phyloP scores from a whole-genome alignment of 2,113 vertebrate species.

The Gnathonemus echidnorhynchus region DNA sequence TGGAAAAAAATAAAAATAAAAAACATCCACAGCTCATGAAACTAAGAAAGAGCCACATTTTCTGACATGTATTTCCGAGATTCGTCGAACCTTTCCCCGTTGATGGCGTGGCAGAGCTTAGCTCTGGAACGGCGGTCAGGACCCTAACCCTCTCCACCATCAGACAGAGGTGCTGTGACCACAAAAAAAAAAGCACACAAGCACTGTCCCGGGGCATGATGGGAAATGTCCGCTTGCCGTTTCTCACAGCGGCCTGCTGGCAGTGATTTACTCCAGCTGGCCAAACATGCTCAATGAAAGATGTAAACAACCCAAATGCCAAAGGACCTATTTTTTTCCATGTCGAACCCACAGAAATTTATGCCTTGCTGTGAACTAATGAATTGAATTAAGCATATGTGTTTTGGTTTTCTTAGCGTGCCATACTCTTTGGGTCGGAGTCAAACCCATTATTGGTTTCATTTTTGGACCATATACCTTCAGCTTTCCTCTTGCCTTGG shows the following conservation, averaged over 20 bases:
- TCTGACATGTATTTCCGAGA: neutral
- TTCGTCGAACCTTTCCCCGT: neutral
- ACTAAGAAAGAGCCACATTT: neutral
- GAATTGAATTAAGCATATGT: conserved; percentile 30
- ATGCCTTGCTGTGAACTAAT: conserved; percentile 39
- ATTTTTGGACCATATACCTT: conserved; percentile 35
- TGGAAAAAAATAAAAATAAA: neutral
- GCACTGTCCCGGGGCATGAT: neutral
- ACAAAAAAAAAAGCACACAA: neutral
- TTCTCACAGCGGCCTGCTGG: conserved; percentile 33
- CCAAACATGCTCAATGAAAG: conserved; percentile 51
- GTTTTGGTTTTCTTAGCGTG: conserved; percentile 41
- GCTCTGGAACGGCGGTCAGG: neutral
- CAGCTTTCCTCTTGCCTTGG: conserved; percentile 32
- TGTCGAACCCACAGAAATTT: conserved; percentile 37
- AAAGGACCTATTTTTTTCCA: conserved; percentile 45
- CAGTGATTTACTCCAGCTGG: conserved; percentile 30
- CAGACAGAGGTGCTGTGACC: neutral
- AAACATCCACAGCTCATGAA: neutral
- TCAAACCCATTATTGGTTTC: conserved; percentile 7
- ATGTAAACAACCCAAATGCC: conserved; percentile 58
- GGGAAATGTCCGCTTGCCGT: neutral
- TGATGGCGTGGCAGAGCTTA: neutral
- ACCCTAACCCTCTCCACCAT: neutral
- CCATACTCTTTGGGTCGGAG: conserved; percentile 33